Conservation (phyloP, 2,888 invertebrate species). For the Tenthredo scrophulariae region DNA sequence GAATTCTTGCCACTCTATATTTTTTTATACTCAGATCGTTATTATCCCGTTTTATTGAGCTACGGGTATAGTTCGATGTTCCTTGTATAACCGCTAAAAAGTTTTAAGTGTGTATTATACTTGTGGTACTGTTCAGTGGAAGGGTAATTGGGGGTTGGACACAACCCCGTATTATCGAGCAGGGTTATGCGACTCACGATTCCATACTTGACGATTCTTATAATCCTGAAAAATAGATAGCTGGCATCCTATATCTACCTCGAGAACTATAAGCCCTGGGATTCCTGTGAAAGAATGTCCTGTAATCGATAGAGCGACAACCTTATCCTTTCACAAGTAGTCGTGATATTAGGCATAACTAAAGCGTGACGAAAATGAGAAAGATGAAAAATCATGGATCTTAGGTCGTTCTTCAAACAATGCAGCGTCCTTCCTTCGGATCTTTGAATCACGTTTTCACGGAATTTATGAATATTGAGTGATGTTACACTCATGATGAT, state of each 20-base stretch:
- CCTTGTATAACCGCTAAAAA: background rate
- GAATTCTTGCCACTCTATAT: constrained; percentile 47
- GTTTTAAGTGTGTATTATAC: background rate
- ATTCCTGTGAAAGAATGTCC: background rate
- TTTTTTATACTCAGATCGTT: constrained; percentile 13
- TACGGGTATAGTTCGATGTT: background rate
- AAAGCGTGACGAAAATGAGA: background rate
- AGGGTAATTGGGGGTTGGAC: constrained; percentile 30
- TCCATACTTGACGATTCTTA: constrained; percentile 41
- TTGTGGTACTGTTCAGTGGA: background rate
- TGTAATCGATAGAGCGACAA: constrained; percentile 34
- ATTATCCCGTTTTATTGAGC: constrained; percentile 25
- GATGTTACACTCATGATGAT: too few species aligned
- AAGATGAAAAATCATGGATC: background rate
- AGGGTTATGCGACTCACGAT: constrained; percentile 48
- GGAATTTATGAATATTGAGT: too few species aligned
- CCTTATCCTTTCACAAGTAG: background rate
- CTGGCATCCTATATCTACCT: background rate
- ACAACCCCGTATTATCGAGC: constrained; percentile 44
- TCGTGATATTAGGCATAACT: background rate
- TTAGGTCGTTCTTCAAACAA: too few species aligned
- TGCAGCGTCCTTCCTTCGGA: too few species aligned
- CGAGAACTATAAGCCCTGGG: background rate
- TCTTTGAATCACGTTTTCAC: too few species aligned
- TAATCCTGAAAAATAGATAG: constrained; percentile 42